Conservation (phyloP, 2,113 vertebrate species). For the Perca schrenkii region DNA sequence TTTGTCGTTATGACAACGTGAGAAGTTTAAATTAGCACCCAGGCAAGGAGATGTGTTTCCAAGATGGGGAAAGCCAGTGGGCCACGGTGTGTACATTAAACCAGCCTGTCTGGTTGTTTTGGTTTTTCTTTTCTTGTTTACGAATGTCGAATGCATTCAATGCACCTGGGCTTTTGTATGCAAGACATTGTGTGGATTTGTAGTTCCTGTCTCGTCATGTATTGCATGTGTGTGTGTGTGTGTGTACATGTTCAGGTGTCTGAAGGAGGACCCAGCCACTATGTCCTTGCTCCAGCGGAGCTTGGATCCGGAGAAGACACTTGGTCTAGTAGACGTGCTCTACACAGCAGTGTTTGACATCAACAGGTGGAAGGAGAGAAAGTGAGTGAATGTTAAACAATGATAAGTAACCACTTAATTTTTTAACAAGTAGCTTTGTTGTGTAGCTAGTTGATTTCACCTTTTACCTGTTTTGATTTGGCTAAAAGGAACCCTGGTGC, state of each 20-base stretch:
- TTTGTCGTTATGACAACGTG: not conserved
- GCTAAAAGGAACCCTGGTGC: not conserved
- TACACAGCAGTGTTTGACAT: constrained; percentile 96
- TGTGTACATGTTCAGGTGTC: constrained; percentile 87
- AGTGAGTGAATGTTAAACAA: constrained; percentile 80
- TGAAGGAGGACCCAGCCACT: constrained; percentile 98
- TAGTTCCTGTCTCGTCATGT: constrained; percentile 6
- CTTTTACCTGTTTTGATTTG: not conserved
- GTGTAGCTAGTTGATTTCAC: not conserved
- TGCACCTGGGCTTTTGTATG: constrained; percentile 32
- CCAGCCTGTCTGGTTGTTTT: not conserved
- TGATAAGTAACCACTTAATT: not conserved
- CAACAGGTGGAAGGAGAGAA: constrained; percentile 93
- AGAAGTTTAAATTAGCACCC: constrained; percentile 21
- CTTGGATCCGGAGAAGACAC: constrained; percentile 96
- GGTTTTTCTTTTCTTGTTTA: constrained; percentile 18
- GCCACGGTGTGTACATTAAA: not conserved
- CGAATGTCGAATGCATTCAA: constrained; percentile 21
- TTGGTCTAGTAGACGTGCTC: constrained; percentile 96
- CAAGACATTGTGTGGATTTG: not conserved
- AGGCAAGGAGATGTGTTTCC: not conserved
- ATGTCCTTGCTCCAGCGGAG: constrained; percentile 98
- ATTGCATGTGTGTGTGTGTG: not conserved
- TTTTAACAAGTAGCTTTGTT: not conserved
- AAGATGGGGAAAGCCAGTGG: not conserved